These are phyloP conservation scores for Penelope pileata DNA, from an alignment of 2,113 vertebrate genomes.

Conservation along the genomic window DNA sequence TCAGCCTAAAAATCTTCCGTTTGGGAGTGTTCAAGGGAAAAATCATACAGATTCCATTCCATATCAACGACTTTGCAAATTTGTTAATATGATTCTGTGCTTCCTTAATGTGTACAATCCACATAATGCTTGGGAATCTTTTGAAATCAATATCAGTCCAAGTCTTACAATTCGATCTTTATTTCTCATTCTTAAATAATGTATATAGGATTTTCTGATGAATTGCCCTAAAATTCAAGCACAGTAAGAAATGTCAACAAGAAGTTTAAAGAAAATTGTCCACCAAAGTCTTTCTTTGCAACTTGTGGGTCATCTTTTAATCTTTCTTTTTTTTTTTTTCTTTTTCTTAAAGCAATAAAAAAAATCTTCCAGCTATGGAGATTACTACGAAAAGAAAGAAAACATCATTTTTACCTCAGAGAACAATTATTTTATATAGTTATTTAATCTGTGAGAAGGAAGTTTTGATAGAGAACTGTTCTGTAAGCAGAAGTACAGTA, in stretches of 20 bases:
- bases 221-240: not conserved
- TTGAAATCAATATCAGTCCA: not conserved
- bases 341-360: not conserved
- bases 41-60: fast-evolving
- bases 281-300: fast-evolving
- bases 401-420: not conserved
- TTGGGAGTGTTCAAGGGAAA: not conserved
- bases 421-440: not conserved
- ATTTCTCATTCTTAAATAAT: not conserved
- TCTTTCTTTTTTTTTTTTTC: not conserved
- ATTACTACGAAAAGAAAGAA: fast-evolving
- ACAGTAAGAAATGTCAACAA: fast-evolving
- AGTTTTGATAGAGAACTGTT: not conserved
- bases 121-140: not conserved
- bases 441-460: fast-evolving
- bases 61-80: not conserved
- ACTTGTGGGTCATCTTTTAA: not conserved
- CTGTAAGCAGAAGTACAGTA: not conserved
- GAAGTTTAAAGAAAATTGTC: not conserved
- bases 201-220: not conserved
- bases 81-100: not conserved
- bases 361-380: not conserved
- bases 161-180: not conserved
- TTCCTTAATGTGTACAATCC: not conserved
- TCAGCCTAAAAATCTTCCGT: fast-evolving